Conservation (phyloP, 1,140 invertebrate species). For the Ptiloglossa arizonensis region DNA sequence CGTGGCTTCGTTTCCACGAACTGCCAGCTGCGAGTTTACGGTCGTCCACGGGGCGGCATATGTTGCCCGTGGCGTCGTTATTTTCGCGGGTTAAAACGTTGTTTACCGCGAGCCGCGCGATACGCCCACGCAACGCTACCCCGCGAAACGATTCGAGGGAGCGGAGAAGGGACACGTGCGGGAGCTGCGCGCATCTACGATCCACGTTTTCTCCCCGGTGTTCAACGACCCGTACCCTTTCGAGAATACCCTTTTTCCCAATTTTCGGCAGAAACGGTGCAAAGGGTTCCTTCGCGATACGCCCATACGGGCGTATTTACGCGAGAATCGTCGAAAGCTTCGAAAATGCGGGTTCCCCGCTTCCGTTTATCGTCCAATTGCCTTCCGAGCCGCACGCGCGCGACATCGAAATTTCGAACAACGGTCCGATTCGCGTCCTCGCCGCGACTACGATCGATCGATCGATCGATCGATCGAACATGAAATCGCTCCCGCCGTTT, state of each 20-base stretch:
- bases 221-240: constrained; percentile 63
- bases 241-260: constrained; percentile 32
- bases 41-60: constrained; percentile 22
- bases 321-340: constrained; percentile 74
- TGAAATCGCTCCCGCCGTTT: constrained; percentile 24
- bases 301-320: constrained; percentile 81
- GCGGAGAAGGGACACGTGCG: constrained; percentile 24
- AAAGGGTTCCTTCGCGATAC: constrained; percentile 73
- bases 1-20: constrained; percentile 19
- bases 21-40: constrained; percentile 40
- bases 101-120: constrained; percentile 26
- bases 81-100: constrained; percentile 34
- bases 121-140: constrained; percentile 28
- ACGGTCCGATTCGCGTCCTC: constrained; percentile 4
- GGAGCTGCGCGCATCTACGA: neutral
- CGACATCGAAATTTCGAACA: constrained; percentile 45
- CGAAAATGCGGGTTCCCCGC: constrained; percentile 69
- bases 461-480: neutral
- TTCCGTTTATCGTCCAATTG: constrained; percentile 75
- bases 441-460: too few species aligned
- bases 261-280: constrained; percentile 54
- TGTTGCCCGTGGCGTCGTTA: constrained; percentile 29
- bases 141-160: constrained; percentile 22
- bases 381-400: constrained; percentile 43
- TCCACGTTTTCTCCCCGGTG: constrained; percentile 33